Base-by-base conservation (phyloP, 2,113 vertebrate genomes). In the Narcine bancroftii region DNA sequence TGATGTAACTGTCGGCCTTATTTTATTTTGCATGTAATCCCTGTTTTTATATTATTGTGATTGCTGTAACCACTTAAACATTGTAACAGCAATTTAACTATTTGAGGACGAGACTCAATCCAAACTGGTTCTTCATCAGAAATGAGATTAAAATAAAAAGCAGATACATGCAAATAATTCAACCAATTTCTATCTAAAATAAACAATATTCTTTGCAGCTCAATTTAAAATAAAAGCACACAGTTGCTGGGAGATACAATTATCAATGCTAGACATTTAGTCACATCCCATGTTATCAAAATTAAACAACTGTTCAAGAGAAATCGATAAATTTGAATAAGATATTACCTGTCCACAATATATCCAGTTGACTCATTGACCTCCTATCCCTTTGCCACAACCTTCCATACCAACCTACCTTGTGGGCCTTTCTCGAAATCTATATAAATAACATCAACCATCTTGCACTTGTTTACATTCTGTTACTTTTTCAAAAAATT, bases 11-110 rank as follows among this genome's bases (percentile, higher is more conserved):
- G 63, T 69, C 33, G 39, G 33, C 42, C 65, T 91, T 91, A 45
- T 69, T 26, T 69, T 47, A 69, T 65, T 24, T 42, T 36, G 10
- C 66, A 69, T 69, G 65, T 91, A 91, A 91, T 69, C 39, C 11
- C 63, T 47, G 65, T 91, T 91, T 69, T 69, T 71, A 91, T 91
- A 45, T 91, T 71, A 91, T 69, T 69, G 45, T 15, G 5, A 66
- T 91, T 91, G 65, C 26, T 69, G 63, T 42, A 91, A 91, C 39
- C 24, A 91, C 42, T 91, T 36, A 91, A 36, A 45, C 33, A 66
- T 26, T 91, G 65, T 69, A 65, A 91, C 65, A 69, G 47, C 11
- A 65, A 91, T 47, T 91, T 69, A 91, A 91, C 29, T 29, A 42
- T 91, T 65, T 65, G 63, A 24, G 24, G 42, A 69, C 21, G 47